Evolutionary conservation across 2,888 invertebrate species (phyloP), one percentile per base, ranked within the genome.

Genomic region (Spodoptera picta): DNA sequence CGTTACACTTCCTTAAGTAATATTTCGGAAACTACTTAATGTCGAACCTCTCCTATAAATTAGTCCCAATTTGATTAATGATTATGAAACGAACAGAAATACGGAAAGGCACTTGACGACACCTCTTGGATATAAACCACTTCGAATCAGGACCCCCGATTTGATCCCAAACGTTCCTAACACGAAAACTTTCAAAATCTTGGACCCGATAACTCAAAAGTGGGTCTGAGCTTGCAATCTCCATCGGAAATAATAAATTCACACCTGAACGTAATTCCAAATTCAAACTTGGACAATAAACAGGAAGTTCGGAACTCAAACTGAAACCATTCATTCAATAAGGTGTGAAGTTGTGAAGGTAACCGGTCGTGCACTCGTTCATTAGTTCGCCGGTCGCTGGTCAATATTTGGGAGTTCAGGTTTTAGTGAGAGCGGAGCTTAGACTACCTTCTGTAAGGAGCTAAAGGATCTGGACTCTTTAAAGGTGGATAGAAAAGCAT

Each of bases 281-380:
- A 65, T 65, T 52, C 43, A 43, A 75, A 77, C 56, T 77, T 63
- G 11, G 6, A 61, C 63, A 75, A 77, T 63, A 31, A 47, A 60
- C 54, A 51, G 46, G 24, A 45, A 60, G 52, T 69, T 76, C 24
- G 24, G 50, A 54, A 55, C 47, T 49, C 43, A 46, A 72, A 61
- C 44, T 52, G 49, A 27, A 48, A 6, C 12, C 58, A 58, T 65
- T 73, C 52, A 60, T 53, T 56, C 49, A 11, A 27, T 73, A 64
- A 58, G 66, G 58, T 36, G 36, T 1, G 9, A 36, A 36, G 2
- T 7, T 36, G 56, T 58, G 60, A 46, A 54, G 43, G 52, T 68
- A 56, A 55, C 12, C 47, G 47, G 23, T 50, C 49, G 63, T 47
- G 63, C 31, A 36, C 41, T 43, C 31, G 58, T 66, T 68, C 31